Evolutionary conservation across 1,140 invertebrate genomes (phyloP).

Genomic region (Parasteatoda tepidariorum): DNA sequence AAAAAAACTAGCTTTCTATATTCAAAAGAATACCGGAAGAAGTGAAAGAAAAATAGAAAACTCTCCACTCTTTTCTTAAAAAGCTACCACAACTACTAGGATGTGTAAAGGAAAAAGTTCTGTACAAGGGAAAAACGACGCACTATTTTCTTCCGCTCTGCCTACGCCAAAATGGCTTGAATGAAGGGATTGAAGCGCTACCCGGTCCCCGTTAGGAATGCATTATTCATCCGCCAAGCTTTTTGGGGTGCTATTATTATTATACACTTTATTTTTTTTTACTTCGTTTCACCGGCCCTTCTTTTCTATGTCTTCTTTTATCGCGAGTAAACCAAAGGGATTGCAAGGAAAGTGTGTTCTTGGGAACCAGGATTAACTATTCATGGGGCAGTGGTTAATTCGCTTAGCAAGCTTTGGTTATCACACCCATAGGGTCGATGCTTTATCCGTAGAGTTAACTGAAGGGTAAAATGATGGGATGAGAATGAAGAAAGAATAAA

Average conservation of each 20-base stretch:
- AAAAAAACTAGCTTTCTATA: conserved; percentile 21
- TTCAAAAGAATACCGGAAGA: conserved; percentile 40
- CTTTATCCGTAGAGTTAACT: neutral
- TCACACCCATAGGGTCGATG: neutral
- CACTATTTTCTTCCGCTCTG: conserved; percentile 49
- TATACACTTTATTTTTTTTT: conserved; percentile 13
- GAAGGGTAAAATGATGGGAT: conserved; percentile 1
- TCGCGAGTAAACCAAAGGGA: neutral
- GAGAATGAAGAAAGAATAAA: conserved; percentile 1
- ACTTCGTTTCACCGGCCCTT: neutral
- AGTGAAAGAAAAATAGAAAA: neutral
- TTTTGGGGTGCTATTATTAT: conserved; percentile 26
- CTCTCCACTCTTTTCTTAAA: conserved; percentile 26
- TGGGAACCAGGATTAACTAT: conserved; percentile 32
- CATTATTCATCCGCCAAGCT: conserved; percentile 49
- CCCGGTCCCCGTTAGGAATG: conserved; percentile 46
- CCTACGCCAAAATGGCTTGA: conserved; percentile 36
- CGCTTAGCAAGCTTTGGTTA: conserved; percentile 28
- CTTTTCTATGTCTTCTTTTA: conserved; percentile 10
- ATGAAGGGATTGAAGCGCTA: conserved; percentile 30
- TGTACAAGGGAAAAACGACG: conserved; percentile 35
- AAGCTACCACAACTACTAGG: conserved; percentile 10
- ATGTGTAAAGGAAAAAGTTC: conserved; percentile 26
- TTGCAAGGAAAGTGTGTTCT: conserved; percentile 33
- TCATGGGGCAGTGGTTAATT: conserved; percentile 38